A percentile compares a stretch with the other conserved stretches of the same genome.
phyloP scores from a whole-genome alignment of 1,140 invertebrate species.

The Phymorhynchus buccinoides region DNA sequence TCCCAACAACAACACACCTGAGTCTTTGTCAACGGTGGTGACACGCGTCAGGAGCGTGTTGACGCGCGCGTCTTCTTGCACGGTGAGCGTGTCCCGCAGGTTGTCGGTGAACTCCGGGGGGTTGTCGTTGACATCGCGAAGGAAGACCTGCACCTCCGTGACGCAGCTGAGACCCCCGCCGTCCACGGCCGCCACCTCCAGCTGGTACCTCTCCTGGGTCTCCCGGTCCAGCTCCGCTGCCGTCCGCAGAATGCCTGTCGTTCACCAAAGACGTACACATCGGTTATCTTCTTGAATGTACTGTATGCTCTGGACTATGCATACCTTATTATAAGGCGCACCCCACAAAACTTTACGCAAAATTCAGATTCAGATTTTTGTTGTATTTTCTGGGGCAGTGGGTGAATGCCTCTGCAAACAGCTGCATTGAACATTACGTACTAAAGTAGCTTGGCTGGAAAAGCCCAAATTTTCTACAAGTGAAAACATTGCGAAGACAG shows the following conservation, averaged over 20 bases:
- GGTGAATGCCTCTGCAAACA: too few species aligned
- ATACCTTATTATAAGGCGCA: too few species aligned
- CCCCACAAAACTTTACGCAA: too few species aligned
- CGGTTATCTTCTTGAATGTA: too few species aligned
- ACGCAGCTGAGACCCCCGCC: conserved; percentile 77
- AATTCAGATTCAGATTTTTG: too few species aligned
- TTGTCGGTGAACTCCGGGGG: conserved; percentile 67
- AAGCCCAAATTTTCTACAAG: too few species aligned
- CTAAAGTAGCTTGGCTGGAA: too few species aligned
- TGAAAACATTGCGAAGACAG: too few species aligned
- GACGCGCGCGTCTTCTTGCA: conserved; percentile 62
- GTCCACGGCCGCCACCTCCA: conserved; percentile 66
- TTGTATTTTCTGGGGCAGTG: too few species aligned
- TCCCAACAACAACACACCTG: conserved; percentile 60
- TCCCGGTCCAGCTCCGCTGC: conserved; percentile 67
- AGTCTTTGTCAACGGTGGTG: conserved; percentile 73
- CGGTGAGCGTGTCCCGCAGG: conserved; percentile 53
- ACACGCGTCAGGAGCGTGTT: conserved; percentile 76
- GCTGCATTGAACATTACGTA: too few species aligned
- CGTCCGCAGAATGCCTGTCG: conserved; percentile 71
- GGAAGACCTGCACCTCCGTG: conserved; percentile 74
- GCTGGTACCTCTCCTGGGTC: conserved; percentile 57
- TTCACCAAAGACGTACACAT: too few species aligned
- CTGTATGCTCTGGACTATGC: too few species aligned
- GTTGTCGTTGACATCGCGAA: conserved; percentile 82